phyloP scores from a whole-genome alignment of 2,797 vertebrate species.

The Centroberyx gerrardi region DNA sequence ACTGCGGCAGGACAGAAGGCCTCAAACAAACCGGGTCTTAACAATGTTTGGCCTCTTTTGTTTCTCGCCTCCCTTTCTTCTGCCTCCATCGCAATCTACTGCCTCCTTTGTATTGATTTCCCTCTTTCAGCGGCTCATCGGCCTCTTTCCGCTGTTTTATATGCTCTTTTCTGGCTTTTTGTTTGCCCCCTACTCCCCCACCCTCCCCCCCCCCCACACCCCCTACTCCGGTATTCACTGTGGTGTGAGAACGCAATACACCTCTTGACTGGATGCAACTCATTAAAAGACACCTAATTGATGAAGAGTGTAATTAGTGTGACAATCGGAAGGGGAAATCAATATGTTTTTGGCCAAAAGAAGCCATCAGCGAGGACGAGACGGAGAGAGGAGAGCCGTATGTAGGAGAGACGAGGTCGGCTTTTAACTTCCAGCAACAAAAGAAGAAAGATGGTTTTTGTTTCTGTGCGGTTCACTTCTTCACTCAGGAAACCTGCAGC shows the following conservation, averaged over 20 bases:
- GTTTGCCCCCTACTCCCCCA: not conserved
- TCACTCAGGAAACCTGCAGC: not conserved
- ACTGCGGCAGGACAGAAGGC: constrained; percentile 70
- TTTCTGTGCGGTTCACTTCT: not conserved
- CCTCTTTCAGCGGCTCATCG: constrained; percentile 65
- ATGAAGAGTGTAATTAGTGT: constrained; percentile 75
- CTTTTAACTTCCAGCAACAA: constrained; percentile 11
- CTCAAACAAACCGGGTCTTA: constrained; percentile 69
- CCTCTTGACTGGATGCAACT: constrained; percentile 67
- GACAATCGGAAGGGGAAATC: constrained; percentile 69
- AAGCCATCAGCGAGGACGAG: constrained; percentile 41
- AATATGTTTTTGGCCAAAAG: constrained; percentile 63
- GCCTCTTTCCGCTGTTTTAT: constrained; percentile 74
- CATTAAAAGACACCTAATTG: constrained; percentile 72
- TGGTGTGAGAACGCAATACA: constrained; percentile 65
- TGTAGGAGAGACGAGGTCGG: not conserved
- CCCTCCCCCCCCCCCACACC: not conserved
- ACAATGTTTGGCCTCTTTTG: constrained; percentile 79
- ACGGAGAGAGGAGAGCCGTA: constrained; percentile 30
- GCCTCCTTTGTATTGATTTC: constrained; percentile 70
- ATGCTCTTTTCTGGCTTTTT: constrained; percentile 72
- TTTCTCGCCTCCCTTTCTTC: constrained; percentile 69
- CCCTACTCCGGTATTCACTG: constrained; percentile 44
- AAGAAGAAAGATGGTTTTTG: constrained; percentile 16
- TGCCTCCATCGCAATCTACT: constrained; percentile 69